These are phyloP conservation scores for Falco columbarius DNA, from an alignment of 2,797 vertebrate species.

Conservation along the genomic window DNA sequence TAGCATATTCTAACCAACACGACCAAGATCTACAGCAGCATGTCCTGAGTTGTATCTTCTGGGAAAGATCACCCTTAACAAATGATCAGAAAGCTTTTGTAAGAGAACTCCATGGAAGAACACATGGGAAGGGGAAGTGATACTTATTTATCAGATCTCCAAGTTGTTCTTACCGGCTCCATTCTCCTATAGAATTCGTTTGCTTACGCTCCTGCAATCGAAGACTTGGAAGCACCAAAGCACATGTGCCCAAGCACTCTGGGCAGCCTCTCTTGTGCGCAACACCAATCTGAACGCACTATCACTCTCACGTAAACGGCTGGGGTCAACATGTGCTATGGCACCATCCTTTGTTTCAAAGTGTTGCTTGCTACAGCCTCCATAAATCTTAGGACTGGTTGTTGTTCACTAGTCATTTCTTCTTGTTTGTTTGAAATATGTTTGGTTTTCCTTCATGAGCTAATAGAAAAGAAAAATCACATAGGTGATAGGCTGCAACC, in stretches of 20 bases:
- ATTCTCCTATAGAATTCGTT: neutral
- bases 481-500: neutral
- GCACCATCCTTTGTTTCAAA: neutral
- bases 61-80: neutral
- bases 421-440: neutral
- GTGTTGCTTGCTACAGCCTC: neutral
- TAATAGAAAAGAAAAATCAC: neutral
- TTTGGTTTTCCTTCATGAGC: neutral
- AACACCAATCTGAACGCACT: neutral
- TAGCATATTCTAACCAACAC: neutral
- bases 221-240: neutral
- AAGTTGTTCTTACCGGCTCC: neutral
- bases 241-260: neutral
- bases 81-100: neutral
- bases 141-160: neutral
- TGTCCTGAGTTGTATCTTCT: neutral
- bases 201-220: neutral
- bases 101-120: neutral
- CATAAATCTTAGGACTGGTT: neutral
- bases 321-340: neutral
- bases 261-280: neutral
- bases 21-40: neutral
- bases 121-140: fast-evolving
- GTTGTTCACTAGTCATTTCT: neutral
- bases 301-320: fast-evolving